Evolutionary conservation across 1,140 invertebrate species (phyloP), one percentile per base, ranked within the genome.

Genomic region (Centruroides vittatus): DNA sequence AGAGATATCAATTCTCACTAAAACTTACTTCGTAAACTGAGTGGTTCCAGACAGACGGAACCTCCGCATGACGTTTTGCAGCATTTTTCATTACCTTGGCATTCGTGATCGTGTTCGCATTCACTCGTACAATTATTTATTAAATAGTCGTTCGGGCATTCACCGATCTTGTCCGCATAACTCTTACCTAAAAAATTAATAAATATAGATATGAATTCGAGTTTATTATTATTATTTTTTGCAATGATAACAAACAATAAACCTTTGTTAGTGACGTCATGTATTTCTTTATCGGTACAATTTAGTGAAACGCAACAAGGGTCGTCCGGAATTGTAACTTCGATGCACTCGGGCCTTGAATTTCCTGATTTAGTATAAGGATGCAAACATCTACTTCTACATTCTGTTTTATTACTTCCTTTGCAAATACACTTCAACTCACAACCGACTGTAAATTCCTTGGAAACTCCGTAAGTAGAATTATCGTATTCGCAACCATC

Each of bases 301-400:
- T 79, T 74, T 62, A 86, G 74, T 47, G 82, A 75, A 4, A 86
- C 82, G 68, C 88, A 92, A 70, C 89, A 93, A 41, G 83, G 82
- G 69, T 90, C 85, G 48, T 84, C 82, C 11, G 79, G 76, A 8
- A 77, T 64, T 8, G 80, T 76, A 65, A 81, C 80, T 65, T 88
- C 86, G 51, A 79, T 77, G 69, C 89, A 92, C 35, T 83, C 72
- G 3, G 85, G 81, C 57, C 80, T 74, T 60, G 77, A 76, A 68
- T 78, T 76, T 36, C 67, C 71, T 35, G 54, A 61, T 51, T 62
- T 66, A 52, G 58, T 58, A 48, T 66, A 66, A 34, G 66, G 66
- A 53, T 66, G 8, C 63, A 55, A 47, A 23, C 61, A 68, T 7
- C 67, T 48, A 46, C 59, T 55, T n/a, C 35, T 48, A 47, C 67